Evolutionary conservation across 2,888 invertebrate genomes (phyloP), one percentile per base, ranked within the genome.

Genomic region (Brachypalpus laphriformis): DNA sequence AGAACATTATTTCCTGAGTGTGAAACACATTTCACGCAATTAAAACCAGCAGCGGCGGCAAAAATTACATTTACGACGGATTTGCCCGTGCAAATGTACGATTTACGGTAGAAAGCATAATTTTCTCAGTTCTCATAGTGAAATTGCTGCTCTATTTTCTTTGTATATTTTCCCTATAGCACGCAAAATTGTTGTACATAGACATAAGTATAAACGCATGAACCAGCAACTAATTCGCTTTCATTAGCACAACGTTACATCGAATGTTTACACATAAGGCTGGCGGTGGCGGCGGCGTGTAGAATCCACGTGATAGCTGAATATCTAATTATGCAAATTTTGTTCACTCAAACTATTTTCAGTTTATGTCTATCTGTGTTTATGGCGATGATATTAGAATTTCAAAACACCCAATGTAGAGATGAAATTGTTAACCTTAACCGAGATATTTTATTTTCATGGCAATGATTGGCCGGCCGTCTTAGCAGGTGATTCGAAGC

Each of bases 391-490:
- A 70, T 70, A 16, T 47, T 31, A 20, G 57, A 49, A 59, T 68
- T 76, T 47, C 59, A 59, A 54, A 61, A 61, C 16, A 40, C 6
- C 37, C 51, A 22, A 14, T 57, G 31, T 11, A 54, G 42, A 57
- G 61, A 56, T 59, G 28, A 6, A 70, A 68, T 42, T 14, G 25
- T 78, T 78, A 71, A 71, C 78, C 78, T 78, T 56, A 78, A 71
- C 78, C 78, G 78, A 63, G 37, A 16, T 45, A n/a, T 42, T 16
- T 42, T 42, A 7, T 56, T 6, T 40, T 61, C 9, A 65, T 65
- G 56, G 56, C 68, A 57, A 49, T 47, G 45, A 47, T 37, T 49
- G 47, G 11, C 7, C 25, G 47, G 11, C 2, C 16, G 45, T 28
- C n/a, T 61, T 42, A 14, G 61, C 42, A 45, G 45, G 16, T 6